phyloP scores from a whole-genome alignment of 2,113 vertebrate genomes.

The Chaetodon trifascialis region DNA sequence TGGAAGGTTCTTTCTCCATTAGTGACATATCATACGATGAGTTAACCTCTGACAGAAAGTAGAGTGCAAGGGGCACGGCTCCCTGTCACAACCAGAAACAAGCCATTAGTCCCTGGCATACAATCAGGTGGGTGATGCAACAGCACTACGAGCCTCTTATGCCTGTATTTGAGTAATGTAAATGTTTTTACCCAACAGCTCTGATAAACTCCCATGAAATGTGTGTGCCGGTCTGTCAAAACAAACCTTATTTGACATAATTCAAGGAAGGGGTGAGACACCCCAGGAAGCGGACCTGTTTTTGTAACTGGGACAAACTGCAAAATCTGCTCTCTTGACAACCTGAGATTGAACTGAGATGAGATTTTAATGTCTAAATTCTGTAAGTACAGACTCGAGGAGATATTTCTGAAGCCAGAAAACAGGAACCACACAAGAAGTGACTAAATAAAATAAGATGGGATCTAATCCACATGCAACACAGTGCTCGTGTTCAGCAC shows the following conservation, averaged over 20 bases:
- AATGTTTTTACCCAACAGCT: constrained; percentile 17
- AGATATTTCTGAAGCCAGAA: neutral
- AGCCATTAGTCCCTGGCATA: constrained; percentile 2
- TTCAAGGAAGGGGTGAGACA: constrained; percentile 16
- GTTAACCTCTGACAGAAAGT: neutral
- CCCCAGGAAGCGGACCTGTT: constrained; percentile 25
- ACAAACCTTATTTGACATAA: constrained; percentile 45
- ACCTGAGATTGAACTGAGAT: neutral
- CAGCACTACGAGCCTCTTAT: neutral
- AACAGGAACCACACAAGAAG: constrained; percentile 13
- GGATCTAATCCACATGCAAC: constrained; percentile 39
- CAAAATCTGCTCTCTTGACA: neutral
- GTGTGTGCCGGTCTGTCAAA: constrained; percentile 53
- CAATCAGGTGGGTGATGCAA: neutral
- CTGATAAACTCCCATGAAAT: constrained; percentile 40
- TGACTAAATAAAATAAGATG: constrained; percentile 15
- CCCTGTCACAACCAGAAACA: neutral
- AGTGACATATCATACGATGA: neutral
- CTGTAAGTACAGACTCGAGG: neutral
- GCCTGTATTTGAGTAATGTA: neutral
- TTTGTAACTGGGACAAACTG: constrained; percentile 25
- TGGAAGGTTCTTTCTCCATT: neutral
- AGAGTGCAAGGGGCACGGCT: neutral
- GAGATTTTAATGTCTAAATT: neutral
- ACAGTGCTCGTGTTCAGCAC: constrained; percentile 20